Evolutionary conservation across 2,113 vertebrate species (phyloP), one percentile per base, ranked within the genome.

Genomic region (Shinisaurus crocodilurus): DNA sequence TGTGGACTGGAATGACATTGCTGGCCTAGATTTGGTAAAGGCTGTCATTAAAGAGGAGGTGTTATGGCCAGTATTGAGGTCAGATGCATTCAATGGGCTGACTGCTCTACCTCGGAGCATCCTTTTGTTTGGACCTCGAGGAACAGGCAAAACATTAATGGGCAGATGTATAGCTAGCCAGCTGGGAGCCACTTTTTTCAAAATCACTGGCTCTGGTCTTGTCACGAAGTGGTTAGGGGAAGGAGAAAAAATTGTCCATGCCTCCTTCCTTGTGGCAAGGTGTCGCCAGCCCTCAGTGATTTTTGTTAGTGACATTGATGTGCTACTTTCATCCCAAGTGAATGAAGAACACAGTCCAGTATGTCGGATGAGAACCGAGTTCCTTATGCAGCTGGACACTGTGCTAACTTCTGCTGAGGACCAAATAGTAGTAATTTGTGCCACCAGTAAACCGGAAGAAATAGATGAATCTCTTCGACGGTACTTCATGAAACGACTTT

Each of bases 401-500:
- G 97, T 99, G 94, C 97, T 99, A 93, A 98, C 98, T 97, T 99
- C 99, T 69, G 97, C 98, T 90, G 98, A 99, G 97, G 99, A 99
- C 97, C 98, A 99, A 95, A 98, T 99, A 95, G 97, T 99, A 89
- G 98, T 99, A 93, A 98, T 99, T 95, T 99, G 99, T 97, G 98
- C 99, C 97, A 99, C 99, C 89, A 99, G 98, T 98, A 99, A 99
- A 97, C 99, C 99, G 1, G 98, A 99, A 97, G 98, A 99, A 97
- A 99, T 99, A 95, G 98, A 99, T 89, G 99, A 99, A 97, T 98
- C 98, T 96, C 97, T 99, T 96, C 97, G 99, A 97, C 99, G 99
- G 97, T 99, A 99, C 98, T 99, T 99, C 97, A 98, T 98, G 96
- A 99, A 99, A 97, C 97, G 99, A 97, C 98, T 99, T 97, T 98